A percentile compares a stretch with the other conserved stretches of the same genome.
phyloP scores from a whole-genome alignment of 1,140 invertebrate species.

The Oppia nitens region DNA sequence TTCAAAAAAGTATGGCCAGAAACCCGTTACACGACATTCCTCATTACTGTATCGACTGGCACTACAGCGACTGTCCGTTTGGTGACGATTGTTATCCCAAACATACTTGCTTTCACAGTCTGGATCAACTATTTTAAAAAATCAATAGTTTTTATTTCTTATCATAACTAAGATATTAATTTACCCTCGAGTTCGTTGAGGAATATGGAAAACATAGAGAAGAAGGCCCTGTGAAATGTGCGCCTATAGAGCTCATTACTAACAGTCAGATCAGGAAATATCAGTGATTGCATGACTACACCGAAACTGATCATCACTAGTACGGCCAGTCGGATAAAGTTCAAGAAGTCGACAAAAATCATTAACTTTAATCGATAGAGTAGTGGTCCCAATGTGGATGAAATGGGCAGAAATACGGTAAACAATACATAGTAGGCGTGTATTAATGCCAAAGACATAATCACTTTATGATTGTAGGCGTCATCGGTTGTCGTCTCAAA shows the following conservation, averaged over 20 bases:
- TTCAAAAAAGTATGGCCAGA: constrained; percentile 28
- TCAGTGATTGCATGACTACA: constrained; percentile 30
- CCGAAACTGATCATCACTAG: constrained; percentile 31
- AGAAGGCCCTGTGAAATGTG: constrained; percentile 28
- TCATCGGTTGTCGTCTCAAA: too few species aligned
- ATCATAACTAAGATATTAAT: too few species aligned
- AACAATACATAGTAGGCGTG: constrained; percentile 32
- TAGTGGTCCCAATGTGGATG: constrained; percentile 30
- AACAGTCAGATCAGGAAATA: constrained; percentile 31
- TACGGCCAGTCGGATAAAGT: constrained; percentile 30
- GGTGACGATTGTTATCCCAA: too few species aligned
- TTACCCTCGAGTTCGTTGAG: constrained; percentile 26
- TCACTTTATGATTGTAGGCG: constrained; percentile 19
- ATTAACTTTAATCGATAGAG: constrained; percentile 30
- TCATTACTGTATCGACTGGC: background rate
- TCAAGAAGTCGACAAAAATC: constrained; percentile 31
- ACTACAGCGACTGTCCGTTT: too few species aligned
- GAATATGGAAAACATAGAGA: constrained; percentile 31
- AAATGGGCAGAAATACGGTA: constrained; percentile 30
- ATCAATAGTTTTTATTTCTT: too few species aligned
- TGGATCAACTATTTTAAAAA: too few species aligned
- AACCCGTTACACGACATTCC: constrained; percentile 27
- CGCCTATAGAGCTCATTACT: constrained; percentile 24
- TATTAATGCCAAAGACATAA: constrained; percentile 24
- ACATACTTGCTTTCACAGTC: too few species aligned